phyloP scores from a whole-genome alignment of 1,140 invertebrate genomes.

The Drosophila orosa region DNA sequence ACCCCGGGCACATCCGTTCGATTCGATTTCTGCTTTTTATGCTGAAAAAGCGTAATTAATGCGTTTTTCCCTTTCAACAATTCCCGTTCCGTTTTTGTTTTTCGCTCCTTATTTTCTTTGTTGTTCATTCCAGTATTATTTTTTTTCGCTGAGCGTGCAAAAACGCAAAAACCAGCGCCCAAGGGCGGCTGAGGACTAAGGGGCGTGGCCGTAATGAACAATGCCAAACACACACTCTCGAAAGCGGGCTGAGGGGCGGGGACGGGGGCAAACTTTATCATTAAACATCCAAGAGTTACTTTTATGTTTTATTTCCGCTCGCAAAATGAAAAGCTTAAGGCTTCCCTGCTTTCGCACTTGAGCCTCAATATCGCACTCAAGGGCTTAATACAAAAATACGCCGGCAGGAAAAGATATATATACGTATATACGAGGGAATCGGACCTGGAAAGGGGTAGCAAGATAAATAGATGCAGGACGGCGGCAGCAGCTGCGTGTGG shows the following conservation, averaged over 20 bases:
- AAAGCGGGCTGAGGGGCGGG: neutral
- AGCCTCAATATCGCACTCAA: slow-evolving; percentile 79
- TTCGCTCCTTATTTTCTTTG: slow-evolving; percentile 28
- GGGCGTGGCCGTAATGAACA: slow-evolving; percentile 50
- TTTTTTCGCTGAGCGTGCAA: slow-evolving; percentile 71
- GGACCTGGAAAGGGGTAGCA: slow-evolving; percentile 53
- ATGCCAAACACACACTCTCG: slow-evolving; percentile 49
- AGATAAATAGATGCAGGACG: slow-evolving; percentile 81
- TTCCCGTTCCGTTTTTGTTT: slow-evolving; percentile 36
- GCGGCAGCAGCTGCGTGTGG: slow-evolving; percentile 65
- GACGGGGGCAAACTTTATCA: slow-evolving; percentile 66
- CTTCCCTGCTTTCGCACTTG: slow-evolving; percentile 61
- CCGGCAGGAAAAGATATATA: slow-evolving; percentile 14
- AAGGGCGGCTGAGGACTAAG: slow-evolving; percentile 27
- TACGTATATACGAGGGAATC: slow-evolving; percentile 5
- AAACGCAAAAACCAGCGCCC: slow-evolving; percentile 49
- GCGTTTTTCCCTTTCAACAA: slow-evolving; percentile 67
- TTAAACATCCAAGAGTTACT: slow-evolving; percentile 80
- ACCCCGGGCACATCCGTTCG: slow-evolving; percentile 58
- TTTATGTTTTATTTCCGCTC: slow-evolving; percentile 80
- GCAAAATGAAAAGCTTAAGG: slow-evolving; percentile 65
- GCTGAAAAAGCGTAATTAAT: slow-evolving; percentile 81
- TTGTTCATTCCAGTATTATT: slow-evolving; percentile 28
- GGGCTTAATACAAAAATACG: slow-evolving; percentile 70
- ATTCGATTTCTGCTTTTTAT: slow-evolving; percentile 52